Base-by-base conservation (phyloP, 2,113 vertebrate genomes). In the Psammodynastes pulverulentus region DNA sequence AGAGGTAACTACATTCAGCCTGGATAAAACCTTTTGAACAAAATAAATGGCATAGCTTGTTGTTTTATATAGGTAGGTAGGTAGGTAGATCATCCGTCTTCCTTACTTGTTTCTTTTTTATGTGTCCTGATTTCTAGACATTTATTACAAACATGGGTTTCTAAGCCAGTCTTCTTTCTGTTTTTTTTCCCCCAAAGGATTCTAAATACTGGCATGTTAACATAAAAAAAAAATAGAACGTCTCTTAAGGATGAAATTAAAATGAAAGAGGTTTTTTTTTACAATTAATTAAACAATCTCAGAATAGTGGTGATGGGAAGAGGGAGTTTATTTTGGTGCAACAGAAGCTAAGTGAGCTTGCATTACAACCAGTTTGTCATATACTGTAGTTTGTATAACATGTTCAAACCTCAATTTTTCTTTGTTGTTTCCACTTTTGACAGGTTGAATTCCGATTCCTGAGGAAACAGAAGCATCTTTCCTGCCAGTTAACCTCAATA, bases 351-450 rank as follows among this genome's bases (percentile, higher is more conserved):
- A 0, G 21, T 13, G 0, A 0, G 1, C 0, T 43, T 86, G 39
- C 26, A 79, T 0, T 29, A 56, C 5, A 67, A 72, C 24, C 43
- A 45, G 21, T 72, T 7, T 67, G 10, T 53, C 15, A n/a, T 21
- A 15, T 88, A 17, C 13, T 34, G 2, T 67, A 4, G 34, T 54
- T 58, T 67, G 56, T 84, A 51, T 9, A 13, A 3, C 43, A 43
- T 51, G 87, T 79, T 84, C 12, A 92, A 86, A 5, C 29, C 26
- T 43, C 88, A 48, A 13, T 29, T 95, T 93, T 46, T 88, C 19
- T 21, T 43, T 85, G 49, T 91, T 34, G 15, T 95, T 85, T 84
- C 43, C 51, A 95, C 94, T 94, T 89, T 62, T 93, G 96, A 52
- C 91, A 94, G 94, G 19, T 43, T 21, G 8, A 48, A 9, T 15